A percentile compares a stretch with the other conserved stretches of the same genome.
These are phyloP conservation scores for Gambusia holbrooki DNA, from an alignment of 2,113 vertebrate species.

Conservation along the genomic window DNA sequence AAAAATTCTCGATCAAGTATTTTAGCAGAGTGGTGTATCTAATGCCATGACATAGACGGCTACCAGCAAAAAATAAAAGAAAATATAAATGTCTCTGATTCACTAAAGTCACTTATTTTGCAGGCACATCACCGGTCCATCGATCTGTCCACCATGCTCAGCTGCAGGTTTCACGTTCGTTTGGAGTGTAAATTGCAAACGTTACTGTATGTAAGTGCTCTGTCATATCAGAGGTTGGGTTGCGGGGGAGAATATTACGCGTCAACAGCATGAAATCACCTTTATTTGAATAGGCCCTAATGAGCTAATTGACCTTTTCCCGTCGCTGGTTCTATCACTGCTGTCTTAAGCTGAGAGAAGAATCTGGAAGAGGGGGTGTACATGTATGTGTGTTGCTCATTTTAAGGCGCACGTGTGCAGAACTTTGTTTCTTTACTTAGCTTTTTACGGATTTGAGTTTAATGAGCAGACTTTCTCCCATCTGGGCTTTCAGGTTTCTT, in stretches of 20 bases:
- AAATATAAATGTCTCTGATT: background rate
- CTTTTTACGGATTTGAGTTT: conserved; percentile 50
- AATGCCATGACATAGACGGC: background rate
- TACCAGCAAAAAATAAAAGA: too few species aligned
- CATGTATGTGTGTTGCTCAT: conserved; percentile 20
- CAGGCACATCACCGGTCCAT: background rate
- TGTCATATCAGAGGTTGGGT: conserved; percentile 37
- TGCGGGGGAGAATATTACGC: conserved; percentile 47
- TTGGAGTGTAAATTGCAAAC: conserved; percentile 50
- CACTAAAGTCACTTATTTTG: background rate
- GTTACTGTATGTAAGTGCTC: conserved; percentile 59
- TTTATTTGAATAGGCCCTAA: conserved; percentile 75
- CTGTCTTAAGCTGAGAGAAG: conserved; percentile 49
- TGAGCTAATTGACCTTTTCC: conserved; percentile 82
- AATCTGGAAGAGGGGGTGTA: conserved; percentile 36
- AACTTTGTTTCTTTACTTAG: conserved; percentile 62
- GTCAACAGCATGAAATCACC: conserved; percentile 68
- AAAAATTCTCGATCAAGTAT: background rate
- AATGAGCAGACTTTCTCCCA: conserved; percentile 58
- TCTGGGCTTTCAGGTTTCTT: conserved; percentile 46
- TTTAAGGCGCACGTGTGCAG: conserved; percentile 32
- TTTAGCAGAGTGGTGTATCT: background rate
- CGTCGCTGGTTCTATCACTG: conserved; percentile 50
- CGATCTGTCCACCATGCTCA: background rate
- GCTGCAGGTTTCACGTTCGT: conserved; percentile 32